phyloP scores from a whole-genome alignment of 2,888 invertebrate species.

The Iselma pallidipennis region DNA sequence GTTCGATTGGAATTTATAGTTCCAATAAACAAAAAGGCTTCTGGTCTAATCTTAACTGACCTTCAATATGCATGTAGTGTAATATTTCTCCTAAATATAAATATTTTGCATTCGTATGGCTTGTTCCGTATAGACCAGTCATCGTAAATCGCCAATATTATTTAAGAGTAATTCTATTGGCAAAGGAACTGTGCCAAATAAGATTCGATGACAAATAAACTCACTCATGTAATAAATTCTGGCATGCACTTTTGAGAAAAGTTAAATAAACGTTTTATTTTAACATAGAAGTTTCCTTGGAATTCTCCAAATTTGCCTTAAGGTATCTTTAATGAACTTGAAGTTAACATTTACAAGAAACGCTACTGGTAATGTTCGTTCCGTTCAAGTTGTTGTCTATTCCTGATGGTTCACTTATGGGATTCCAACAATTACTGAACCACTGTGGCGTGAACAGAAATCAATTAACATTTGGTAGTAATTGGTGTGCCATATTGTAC shows the following conservation, averaged over 20 bases:
- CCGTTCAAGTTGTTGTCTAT: background rate
- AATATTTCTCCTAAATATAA: background rate
- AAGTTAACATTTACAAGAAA: no score
- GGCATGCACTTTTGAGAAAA: no score
- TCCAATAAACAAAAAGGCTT: background rate
- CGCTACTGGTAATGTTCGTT: no score
- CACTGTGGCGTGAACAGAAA: background rate
- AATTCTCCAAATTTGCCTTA: no score
- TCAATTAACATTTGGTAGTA: background rate
- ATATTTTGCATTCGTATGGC: background rate
- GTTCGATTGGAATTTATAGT: background rate
- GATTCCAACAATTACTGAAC: background rate
- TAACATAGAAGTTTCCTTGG: no score
- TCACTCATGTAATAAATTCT: background rate
- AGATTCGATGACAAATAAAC: background rate
- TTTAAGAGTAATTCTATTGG: background rate
- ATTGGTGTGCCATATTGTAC: constrained; percentile 1
- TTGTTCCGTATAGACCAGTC: no score
- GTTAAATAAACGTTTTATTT: no score
- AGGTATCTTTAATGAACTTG: no score
- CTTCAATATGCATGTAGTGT: background rate
- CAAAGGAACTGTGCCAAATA: background rate
- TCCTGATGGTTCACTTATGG: background rate
- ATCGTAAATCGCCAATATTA: background rate
- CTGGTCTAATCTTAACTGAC: background rate